Base-by-base conservation (phyloP, 2,888 invertebrate species). In the Emesis castigata region DNA sequence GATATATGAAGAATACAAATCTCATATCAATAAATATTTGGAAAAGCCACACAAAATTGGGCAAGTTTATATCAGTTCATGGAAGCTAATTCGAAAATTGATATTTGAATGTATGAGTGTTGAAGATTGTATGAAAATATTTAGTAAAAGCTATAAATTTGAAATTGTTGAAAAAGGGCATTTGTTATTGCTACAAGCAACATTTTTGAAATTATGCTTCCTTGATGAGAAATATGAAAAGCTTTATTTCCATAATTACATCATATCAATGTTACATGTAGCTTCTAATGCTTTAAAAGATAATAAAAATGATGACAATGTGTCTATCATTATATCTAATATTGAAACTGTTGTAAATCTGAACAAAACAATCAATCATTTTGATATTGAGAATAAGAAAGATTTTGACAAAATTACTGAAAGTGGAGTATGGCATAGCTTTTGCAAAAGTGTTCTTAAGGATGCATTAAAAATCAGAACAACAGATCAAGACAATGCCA, bases 1-100 rank as follows among this genome's bases (percentile, higher is more conserved):
- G 69, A 92, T 98, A 72, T 97, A 96, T 87, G 92, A 95, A 62
- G 94, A 96, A 86, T 97, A 97, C 83, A 96, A 97, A 90, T 91
- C 95, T 0, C 96, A 97, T 80, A 96, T 98, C 44, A 90, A 94
- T 69, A 97, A 97, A 90, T 94, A 96, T 79, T 91, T 97, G 58
- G 96, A 97, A 86, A 97, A 97, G 88, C 97, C 97, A 0, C 97
- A 97, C 80, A 97, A 97, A 92, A 96, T 96, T 3, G 97, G 97
- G 0, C 96, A 96, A 83, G 96, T 97, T 69, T 97, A 97, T 83
- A 92, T 96, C 61, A 95, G 96, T 73, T 96, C 97, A 89, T 94
- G 96, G 75, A 90, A 93, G 71, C 96, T 97, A n/a, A 94, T 97
- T 29, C 92, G 93, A 8, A 95, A 95, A 83, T 90, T 98, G 64